Evolutionary conservation across 2,797 vertebrate species (phyloP).

Genomic region (Gymnocypris eckloni): DNA sequence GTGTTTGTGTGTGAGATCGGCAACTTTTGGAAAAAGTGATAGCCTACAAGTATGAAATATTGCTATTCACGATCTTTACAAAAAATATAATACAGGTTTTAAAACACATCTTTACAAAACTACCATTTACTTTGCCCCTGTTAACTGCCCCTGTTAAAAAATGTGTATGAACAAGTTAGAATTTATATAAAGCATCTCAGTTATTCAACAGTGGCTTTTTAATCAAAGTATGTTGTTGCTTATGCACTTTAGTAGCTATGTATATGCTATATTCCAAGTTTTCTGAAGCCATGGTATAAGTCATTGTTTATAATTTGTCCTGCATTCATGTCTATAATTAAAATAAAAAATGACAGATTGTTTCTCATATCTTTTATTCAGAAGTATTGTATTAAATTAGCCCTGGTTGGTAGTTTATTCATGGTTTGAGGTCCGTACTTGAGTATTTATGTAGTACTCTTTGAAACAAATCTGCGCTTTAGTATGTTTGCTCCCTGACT

Average conservation of each 20-base stretch:
- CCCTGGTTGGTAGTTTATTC: not conserved
- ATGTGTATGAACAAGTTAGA: not conserved
- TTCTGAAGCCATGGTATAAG: no score
- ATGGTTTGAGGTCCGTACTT: no score
- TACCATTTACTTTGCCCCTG: not conserved
- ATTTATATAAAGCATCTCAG: no score
- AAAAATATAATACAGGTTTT: not conserved
- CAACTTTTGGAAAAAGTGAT: conserved; percentile 20
- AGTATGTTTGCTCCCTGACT: not conserved
- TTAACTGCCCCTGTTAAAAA: not conserved
- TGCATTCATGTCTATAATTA: not conserved
- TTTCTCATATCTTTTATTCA: not conserved
- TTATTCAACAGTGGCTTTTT: no score
- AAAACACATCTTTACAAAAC: not conserved
- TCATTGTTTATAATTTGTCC: no score
- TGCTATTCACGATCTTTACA: not conserved
- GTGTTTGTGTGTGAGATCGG: conserved; percentile 20
- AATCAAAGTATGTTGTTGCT: no score
- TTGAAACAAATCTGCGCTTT: not conserved
- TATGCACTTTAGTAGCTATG: no score
- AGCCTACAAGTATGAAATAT: not conserved
- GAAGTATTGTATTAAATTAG: no score
- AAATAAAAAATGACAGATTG: not conserved
- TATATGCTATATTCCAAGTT: not conserved
- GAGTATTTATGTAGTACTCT: not conserved